Evolutionary conservation across 2,113 vertebrate species (phyloP).

Genomic region (Oreotrochilus melanogaster): DNA sequence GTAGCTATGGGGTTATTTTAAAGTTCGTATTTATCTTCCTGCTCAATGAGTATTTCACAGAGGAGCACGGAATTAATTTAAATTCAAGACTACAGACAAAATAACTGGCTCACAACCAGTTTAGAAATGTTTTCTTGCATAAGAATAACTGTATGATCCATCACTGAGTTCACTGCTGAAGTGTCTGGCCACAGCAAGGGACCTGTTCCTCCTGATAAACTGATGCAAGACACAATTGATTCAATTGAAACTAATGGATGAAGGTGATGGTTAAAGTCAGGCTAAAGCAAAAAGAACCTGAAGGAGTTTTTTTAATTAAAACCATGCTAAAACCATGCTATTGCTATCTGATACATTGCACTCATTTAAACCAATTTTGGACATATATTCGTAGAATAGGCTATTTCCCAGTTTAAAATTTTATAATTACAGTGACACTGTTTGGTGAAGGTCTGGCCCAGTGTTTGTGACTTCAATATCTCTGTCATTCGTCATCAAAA

Average conservation of each 20-base stretch:
- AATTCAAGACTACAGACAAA: slow-evolving; percentile 7
- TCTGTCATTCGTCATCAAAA: not conserved
- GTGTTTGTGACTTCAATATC: not conserved
- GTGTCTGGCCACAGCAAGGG: not conserved
- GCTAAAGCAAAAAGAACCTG: not conserved
- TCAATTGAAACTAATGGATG: not conserved
- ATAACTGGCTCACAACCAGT: not conserved
- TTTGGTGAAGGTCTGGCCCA: not conserved
- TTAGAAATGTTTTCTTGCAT: slow-evolving; percentile 34
- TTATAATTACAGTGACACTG: not conserved
- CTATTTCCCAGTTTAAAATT: not conserved
- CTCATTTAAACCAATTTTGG: not conserved
- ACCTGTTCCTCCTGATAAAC: not conserved
- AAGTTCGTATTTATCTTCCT: slow-evolving; percentile 11
- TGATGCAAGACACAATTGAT: not conserved
- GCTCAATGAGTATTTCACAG: slow-evolving; percentile 1
- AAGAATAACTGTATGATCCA: slow-evolving; percentile 15
- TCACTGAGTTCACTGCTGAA: not conserved
- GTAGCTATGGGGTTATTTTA: not conserved
- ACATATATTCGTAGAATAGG: not conserved
- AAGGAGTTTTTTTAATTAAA: not conserved
- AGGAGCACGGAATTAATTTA: slow-evolving; percentile 29
- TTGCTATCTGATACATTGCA: not conserved
- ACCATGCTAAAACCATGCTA: not conserved
- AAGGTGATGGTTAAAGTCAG: not conserved